Conservation (phyloP, 2,113 vertebrate species). For the Equus przewalskii region DNA sequence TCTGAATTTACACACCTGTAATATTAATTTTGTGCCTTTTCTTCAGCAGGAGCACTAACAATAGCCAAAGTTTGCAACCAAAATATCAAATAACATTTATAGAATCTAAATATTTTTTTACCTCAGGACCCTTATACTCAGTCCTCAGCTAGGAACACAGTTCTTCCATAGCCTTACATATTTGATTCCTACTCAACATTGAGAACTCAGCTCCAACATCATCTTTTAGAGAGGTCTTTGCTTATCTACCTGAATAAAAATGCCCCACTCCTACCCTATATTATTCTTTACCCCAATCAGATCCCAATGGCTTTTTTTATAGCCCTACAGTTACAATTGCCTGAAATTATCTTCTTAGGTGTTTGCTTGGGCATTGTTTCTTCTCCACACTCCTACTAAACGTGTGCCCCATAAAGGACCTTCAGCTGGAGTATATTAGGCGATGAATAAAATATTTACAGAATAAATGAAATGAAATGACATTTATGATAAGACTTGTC, state of each 20-base stretch:
- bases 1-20: background rate
- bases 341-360: background rate
- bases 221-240: background rate
- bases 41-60: background rate
- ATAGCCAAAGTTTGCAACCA: background rate
- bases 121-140: background rate
- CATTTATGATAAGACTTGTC: background rate
- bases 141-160: background rate
- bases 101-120: background rate
- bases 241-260: background rate
- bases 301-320: background rate
- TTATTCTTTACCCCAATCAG: background rate
- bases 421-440: background rate
- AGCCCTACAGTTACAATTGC: background rate
- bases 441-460: background rate
- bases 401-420: background rate
- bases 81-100: background rate
- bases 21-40: background rate
- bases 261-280: fast-evolving
- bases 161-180: background rate
- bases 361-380: background rate
- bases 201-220: background rate
- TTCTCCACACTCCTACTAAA: background rate
- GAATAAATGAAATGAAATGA: background rate
- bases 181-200: background rate